Base-by-base conservation (phyloP, 2,113 vertebrate genomes). In the Epinephelus moara region DNA sequence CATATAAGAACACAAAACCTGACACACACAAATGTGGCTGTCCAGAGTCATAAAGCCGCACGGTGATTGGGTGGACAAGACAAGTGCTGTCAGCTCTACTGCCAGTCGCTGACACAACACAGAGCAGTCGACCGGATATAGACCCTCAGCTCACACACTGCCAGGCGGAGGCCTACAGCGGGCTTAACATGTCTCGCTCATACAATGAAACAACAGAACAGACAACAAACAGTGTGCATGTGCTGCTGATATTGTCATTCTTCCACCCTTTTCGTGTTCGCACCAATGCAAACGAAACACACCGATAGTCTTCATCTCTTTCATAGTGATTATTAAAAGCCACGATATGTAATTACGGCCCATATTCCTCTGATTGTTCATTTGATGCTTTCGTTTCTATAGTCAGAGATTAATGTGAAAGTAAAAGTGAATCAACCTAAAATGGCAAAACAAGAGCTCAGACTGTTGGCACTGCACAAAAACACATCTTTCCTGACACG, bases 81-180 rank as follows among this genome's bases (percentile, higher is more conserved):
- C 84, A 81, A 90, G 90, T 70, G 88, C 86, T 88, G 91, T 92
- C 86, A 83, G 88, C 85, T 85, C 85, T 27, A 70, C 79, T 68
- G 89, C 45, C 88, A 89, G 84, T 82, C 78, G 90, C 93, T 93
- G 91, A 93, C 88, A 88, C 73, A 37, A 92, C 90, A 82, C 88
- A 94, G 90, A 83, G 87, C 89, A 67, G 77, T 40, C 61, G 9
- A 68, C 73, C 79, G 89, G 89, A 91, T 73, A 84, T 69, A 85
- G 82, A 80, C 80, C 76, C 70, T 79, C 75, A 18, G 59, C 69
- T 79, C 40, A 73, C 75, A 80, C 25, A 11, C 30, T 14, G 72
- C 49, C 69, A 40, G 70, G 69, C 40, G 21, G 81, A 75, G 85
- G 83, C 78, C 85, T 80, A 64, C 15, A n/a, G 56, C 25, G 45